Evolutionary conservation across 2,888 invertebrate genomes (phyloP).

Genomic region (Nemurella pictetii): DNA sequence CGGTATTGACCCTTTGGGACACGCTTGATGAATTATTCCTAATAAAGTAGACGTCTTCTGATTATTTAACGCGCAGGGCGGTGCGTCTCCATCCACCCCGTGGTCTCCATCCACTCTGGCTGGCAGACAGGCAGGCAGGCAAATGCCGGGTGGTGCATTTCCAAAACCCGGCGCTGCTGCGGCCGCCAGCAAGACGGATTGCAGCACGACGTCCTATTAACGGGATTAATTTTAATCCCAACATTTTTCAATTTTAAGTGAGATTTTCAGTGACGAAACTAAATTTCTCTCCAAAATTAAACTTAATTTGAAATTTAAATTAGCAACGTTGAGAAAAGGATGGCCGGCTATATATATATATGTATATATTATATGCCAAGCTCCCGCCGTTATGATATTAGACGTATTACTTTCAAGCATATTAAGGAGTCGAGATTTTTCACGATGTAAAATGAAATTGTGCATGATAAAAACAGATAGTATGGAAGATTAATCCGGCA

Average conservation of each 20-base stretch:
- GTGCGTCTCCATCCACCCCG: not conserved
- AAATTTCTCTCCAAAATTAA: constrained; percentile 30
- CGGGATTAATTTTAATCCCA: constrained; percentile 29
- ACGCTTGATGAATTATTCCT: constrained; percentile 15
- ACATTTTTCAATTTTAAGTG: constrained; percentile 33
- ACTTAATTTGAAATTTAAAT: constrained; percentile 32
- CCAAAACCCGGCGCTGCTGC: not conserved
- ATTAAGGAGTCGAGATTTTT: not conserved
- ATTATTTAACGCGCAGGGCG: constrained; percentile 3
- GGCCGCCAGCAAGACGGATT: not conserved
- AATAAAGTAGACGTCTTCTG: constrained; percentile 10
- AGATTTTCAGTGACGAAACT: constrained; percentile 24
- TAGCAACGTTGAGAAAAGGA: not conserved
- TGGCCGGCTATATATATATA: not conserved
- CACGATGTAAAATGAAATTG: not conserved
- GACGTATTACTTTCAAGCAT: not conserved
- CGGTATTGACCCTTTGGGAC: not conserved
- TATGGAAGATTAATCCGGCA: not conserved
- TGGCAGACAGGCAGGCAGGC: no score
- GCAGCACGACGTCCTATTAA: not conserved
- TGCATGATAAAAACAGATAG: not conserved
- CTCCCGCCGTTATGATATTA: not conserved
- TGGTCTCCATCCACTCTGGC: no score
- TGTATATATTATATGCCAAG: no score
- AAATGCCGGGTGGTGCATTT: no score